These are phyloP conservation scores for Ochropacha duplaris DNA, from an alignment of 2,888 invertebrate species.

Conservation along the genomic window DNA sequence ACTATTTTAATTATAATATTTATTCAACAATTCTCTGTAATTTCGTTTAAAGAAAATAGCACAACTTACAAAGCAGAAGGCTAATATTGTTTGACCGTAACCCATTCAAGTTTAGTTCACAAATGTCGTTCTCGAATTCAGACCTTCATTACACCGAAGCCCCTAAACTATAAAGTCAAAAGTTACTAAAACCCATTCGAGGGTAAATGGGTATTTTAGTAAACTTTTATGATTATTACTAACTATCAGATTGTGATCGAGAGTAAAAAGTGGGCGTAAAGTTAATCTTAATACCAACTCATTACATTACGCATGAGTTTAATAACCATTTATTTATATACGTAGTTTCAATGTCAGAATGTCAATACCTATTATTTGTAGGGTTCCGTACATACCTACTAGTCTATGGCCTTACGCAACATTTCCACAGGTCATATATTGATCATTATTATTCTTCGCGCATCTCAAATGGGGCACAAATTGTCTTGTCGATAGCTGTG, in stretches of 20 bases:
- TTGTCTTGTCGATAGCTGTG: conserved; percentile 20
- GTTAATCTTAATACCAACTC: no score
- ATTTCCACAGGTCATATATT: neutral
- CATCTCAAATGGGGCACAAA: conserved; percentile 25
- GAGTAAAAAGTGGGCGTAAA: no score
- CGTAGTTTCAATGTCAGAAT: no score
- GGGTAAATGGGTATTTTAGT: conserved; percentile 28
- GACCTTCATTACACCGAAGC: conserved; percentile 36
- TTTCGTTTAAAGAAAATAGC: neutral
- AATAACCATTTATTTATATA: no score
- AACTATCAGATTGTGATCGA: no score
- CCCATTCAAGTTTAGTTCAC: conserved; percentile 33
- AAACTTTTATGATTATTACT: conserved; percentile 24
- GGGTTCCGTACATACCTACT: no score
- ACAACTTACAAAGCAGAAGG: conserved; percentile 10
- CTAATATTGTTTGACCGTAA: conserved; percentile 13
- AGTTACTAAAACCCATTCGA: conserved; percentile 28
- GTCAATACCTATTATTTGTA: no score
- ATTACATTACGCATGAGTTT: no score
- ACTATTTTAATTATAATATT: no score
- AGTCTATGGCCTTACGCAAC: neutral
- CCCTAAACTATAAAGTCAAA: conserved; percentile 38
- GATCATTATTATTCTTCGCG: conserved; percentile 23
- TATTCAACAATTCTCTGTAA: no score
- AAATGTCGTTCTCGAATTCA: conserved; percentile 35